Evolutionary conservation across 2,888 invertebrate genomes (phyloP).

Genomic region (Drosophila mettleri): DNA sequence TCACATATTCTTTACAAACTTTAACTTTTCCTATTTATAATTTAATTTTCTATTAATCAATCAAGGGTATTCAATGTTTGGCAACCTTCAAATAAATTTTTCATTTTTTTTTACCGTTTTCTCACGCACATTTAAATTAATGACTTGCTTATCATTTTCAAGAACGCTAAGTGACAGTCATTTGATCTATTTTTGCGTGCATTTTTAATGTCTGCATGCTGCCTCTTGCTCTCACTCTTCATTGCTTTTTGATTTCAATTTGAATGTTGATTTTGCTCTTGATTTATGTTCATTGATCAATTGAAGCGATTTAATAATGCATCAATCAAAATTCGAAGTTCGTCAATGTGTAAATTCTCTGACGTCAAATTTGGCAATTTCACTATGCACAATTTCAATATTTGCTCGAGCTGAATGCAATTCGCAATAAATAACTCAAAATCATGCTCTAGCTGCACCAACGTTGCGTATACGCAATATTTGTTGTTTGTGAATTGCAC

Average conservation of each 20-base stretch:
- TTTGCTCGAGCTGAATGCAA: constrained; percentile 44
- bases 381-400: constrained; percentile 54
- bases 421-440: constrained; percentile 50
- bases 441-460: constrained; percentile 16
- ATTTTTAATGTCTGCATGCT: not conserved
- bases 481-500: constrained; percentile 36
- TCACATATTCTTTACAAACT: too few relatives aligned
- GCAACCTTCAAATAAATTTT: not conserved
- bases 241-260: not conserved
- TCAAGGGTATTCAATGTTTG: not conserved
- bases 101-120: constrained; percentile 17
- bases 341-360: not conserved
- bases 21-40: too few relatives aligned
- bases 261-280: constrained; percentile 31
- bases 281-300: constrained; percentile 34
- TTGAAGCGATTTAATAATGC: constrained; percentile 52
- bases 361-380: constrained; percentile 46
- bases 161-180: constrained; percentile 20
- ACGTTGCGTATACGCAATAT: constrained; percentile 53
- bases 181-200: constrained; percentile 23
- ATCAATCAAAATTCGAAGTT: constrained; percentile 58
- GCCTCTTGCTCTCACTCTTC: not conserved
- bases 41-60: too few relatives aligned
- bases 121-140: constrained; percentile 56
- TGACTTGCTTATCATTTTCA: constrained; percentile 46